Conservation (phyloP, 2,888 invertebrate genomes). For the Drosophila falleni region DNA sequence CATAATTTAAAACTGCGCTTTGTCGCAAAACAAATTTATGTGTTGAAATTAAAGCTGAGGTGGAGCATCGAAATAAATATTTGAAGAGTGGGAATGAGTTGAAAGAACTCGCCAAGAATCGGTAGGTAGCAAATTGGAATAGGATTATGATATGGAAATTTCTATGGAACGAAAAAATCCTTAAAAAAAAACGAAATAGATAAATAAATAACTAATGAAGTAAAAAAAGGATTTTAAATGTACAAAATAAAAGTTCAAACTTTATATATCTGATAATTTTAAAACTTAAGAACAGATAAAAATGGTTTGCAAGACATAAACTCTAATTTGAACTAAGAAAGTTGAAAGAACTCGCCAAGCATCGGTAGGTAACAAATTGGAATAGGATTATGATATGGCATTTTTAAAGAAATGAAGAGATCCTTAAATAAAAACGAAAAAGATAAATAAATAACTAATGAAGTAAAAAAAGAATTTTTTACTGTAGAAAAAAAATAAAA, state of each 20-base stretch:
- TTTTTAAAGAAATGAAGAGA: background rate
- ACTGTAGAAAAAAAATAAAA: background rate
- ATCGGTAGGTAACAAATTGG: background rate
- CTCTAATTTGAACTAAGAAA: too few species aligned
- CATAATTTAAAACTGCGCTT: conserved; percentile 68
- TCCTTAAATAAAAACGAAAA: background rate
- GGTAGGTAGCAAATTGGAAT: background rate
- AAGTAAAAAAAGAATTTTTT: background rate
- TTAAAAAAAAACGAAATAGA: background rate
- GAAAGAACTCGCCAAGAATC: conserved; percentile 7
- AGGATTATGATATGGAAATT: background rate
- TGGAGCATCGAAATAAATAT: conserved; percentile 15
- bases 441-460: too few species aligned
- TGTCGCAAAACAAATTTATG: conserved; percentile 72
- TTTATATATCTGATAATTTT: too few species aligned
- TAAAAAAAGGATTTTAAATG: background rate
- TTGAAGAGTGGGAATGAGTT: conserved; percentile 6
- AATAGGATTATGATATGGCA: background rate
- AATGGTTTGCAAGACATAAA: too few species aligned
- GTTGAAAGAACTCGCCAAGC: conserved; percentile 13
- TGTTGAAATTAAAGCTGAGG: conserved; percentile 68
- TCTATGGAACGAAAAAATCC: background rate
- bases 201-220: background rate
- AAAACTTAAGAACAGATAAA: too few species aligned
- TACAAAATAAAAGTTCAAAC: too few species aligned